These are phyloP conservation scores for Lasioglossum albipes DNA, from an alignment of 1,140 invertebrate genomes.

Conservation along the genomic window DNA sequence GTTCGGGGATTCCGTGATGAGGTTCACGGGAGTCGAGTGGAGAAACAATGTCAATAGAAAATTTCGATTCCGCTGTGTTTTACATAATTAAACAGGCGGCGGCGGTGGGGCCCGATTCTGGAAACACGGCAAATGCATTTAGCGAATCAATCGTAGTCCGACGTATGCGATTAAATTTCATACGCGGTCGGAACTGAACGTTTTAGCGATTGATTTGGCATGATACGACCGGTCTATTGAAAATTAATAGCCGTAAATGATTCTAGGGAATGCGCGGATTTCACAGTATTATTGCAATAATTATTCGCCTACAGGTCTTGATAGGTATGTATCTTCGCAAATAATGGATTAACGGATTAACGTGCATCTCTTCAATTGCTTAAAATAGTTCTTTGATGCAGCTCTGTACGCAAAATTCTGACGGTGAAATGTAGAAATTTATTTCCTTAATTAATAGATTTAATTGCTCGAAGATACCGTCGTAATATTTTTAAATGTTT, in stretches of 20 bases:
- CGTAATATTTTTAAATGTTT: no score
- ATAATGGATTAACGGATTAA: no score
- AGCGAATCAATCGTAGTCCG: conserved; percentile 44
- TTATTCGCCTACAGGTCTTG: neutral
- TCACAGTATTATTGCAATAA: conserved; percentile 1
- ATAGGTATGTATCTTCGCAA: neutral
- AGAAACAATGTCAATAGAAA: neutral
- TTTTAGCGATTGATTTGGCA: conserved; percentile 32
- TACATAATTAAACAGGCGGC: conserved; percentile 36
- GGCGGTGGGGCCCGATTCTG: conserved; percentile 8
- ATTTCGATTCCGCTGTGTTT: conserved; percentile 18
- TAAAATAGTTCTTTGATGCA: no score
- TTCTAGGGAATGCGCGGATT: neutral
- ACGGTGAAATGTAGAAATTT: no score
- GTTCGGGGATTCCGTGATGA: no score
- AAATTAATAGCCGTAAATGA: conserved; percentile 27
- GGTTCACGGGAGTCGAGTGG: no score
- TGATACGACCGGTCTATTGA: conserved; percentile 6
- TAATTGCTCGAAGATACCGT: no score
- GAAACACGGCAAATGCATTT: conserved; percentile 45
- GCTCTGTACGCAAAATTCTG: no score
- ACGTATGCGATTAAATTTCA: conserved; percentile 45
- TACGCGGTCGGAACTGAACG: conserved; percentile 4
- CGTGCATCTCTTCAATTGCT: no score
- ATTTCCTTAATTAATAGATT: no score